A percentile compares a stretch with the other conserved stretches of the same genome.
phyloP scores from a whole-genome alignment of 2,113 vertebrate genomes.

The Actenoides lindsayi region DNA sequence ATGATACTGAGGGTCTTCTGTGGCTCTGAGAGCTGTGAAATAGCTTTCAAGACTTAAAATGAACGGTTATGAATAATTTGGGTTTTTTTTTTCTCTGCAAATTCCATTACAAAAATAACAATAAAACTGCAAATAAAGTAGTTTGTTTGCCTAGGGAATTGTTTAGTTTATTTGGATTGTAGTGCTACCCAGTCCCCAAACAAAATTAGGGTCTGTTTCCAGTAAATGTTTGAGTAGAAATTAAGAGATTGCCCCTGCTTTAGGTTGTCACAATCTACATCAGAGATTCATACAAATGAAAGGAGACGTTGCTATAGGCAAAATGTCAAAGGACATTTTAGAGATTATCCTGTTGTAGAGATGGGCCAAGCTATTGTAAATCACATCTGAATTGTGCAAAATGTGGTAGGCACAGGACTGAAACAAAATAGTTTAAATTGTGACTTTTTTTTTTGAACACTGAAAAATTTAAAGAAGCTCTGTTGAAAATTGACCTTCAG shows the following conservation, averaged over 20 bases:
- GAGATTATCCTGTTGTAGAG: not conserved
- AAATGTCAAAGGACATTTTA: not conserved
- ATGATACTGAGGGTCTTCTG: not conserved
- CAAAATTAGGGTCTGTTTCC: constrained; percentile 6
- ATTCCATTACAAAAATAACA: constrained; percentile 23
- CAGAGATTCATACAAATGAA: not conserved
- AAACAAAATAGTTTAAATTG: not conserved
- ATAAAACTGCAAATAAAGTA: constrained; percentile 1
- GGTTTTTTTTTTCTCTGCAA: not conserved
- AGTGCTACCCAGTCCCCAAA: not conserved
- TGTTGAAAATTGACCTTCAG: not conserved
- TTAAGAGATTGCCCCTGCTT: not conserved
- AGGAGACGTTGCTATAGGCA: not conserved
- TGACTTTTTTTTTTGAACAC: not conserved
- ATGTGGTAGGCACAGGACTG: not conserved
- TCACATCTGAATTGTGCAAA: not conserved
- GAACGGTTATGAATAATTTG: not conserved
- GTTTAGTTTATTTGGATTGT: constrained; percentile 3
- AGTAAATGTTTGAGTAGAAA: not conserved
- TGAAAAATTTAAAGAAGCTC: not conserved
- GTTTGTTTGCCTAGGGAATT: constrained; percentile 1
- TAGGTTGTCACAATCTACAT: not conserved
- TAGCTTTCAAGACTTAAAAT: constrained; percentile 36
- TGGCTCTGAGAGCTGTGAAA: constrained; percentile 6
- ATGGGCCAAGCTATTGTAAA: not conserved